phyloP scores from a whole-genome alignment of 1,140 invertebrate genomes.

The Drosophila sechellia region DNA sequence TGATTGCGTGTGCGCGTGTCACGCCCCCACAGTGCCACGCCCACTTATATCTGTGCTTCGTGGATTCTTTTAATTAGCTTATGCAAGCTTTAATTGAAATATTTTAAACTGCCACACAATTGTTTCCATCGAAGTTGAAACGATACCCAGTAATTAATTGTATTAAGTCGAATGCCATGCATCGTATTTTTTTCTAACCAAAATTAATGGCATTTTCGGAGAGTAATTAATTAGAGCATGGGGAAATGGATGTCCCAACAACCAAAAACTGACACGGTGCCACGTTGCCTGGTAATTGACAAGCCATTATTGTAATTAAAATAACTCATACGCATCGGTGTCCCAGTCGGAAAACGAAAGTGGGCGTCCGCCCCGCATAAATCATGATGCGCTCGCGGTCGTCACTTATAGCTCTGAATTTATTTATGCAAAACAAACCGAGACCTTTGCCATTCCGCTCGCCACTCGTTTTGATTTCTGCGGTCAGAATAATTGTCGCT shows the following conservation, averaged over 20 bases:
- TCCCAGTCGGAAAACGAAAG: slow-evolving; percentile 3
- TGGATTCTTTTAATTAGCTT: slow-evolving; percentile 69
- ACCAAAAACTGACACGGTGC: slow-evolving; percentile 62
- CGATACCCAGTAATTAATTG: slow-evolving; percentile 60
- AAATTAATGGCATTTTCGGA: slow-evolving; percentile 57
- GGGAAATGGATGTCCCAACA: slow-evolving; percentile 32
- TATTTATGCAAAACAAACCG: slow-evolving; percentile 53
- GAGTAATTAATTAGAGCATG: slow-evolving; percentile 65
- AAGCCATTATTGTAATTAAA: slow-evolving; percentile 82
- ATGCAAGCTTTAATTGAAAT: slow-evolving; percentile 66
- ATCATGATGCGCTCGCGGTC: slow-evolving; percentile 46
- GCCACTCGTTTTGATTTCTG: slow-evolving; percentile 61
- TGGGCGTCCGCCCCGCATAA: slow-evolving; percentile 43
- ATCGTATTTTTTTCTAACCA: slow-evolving; percentile 29
- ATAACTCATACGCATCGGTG: slow-evolving; percentile 72
- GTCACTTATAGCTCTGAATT: slow-evolving; percentile 62
- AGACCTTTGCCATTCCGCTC: slow-evolving; percentile 35
- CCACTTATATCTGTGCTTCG: slow-evolving; percentile 7
- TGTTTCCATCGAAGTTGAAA: slow-evolving; percentile 11
- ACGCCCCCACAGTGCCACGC: slow-evolving; percentile 22
- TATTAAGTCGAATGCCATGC: slow-evolving; percentile 34
- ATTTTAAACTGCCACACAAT: slow-evolving; percentile 53
- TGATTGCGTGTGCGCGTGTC: slow-evolving; percentile 49
- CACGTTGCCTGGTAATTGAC: slow-evolving; percentile 68
- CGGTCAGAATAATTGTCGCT: slow-evolving; percentile 71